Base-by-base conservation (phyloP, 2,113 vertebrate species). In the Rynchops niger region DNA sequence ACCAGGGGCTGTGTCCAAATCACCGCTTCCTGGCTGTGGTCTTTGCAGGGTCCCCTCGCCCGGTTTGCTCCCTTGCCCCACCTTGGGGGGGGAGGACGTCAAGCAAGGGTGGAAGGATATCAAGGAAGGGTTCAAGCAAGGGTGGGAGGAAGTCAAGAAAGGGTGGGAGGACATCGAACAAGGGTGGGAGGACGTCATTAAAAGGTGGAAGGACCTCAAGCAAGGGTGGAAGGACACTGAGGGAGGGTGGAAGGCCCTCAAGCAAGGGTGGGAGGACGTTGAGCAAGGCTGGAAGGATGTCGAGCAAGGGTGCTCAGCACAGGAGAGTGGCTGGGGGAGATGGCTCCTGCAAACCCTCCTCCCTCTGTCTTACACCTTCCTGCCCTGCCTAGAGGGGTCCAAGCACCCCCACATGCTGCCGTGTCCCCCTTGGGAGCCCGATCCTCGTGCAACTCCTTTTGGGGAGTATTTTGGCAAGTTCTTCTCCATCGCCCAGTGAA, bases 381-480 rank as follows among this genome's bases (percentile, higher is more conserved):
- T 47, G 21, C 25, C 19, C 50, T 74, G 32, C 47, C 66, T 8
- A 3, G 26, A 21, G 36, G 19, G 49, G 13, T 73, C 59, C 34
- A 36, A 62, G 45, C 30, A 16, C 82, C 27, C 25, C 45, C 34
- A 12, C 1, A 0, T 0, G 0, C 32, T 36, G 49, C 30, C 0
- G 5, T 23, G 30, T 38, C 4, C 38, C 61, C 32, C 5, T 14
- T 2, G 1, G 23, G 42, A 82, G 9, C 66, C 73, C 1, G 2
- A 6, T 52, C n/a, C n/a, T 78, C 3, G 0, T 2, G 21, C 45
- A 21, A 0, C 23, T 84, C 17, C 20, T 73, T 71, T 77, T 21
- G 62, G 42, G 56, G 55, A 29, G 6, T 4, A 2, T 50, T 85
- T 87, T 25, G 50, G 43, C 58, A n/a, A 7, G 0, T 29, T 84